Evolutionary conservation across 2,113 vertebrate genomes (phyloP), one percentile per base, ranked within the genome.

Genomic region (Butastur rufipennis): DNA sequence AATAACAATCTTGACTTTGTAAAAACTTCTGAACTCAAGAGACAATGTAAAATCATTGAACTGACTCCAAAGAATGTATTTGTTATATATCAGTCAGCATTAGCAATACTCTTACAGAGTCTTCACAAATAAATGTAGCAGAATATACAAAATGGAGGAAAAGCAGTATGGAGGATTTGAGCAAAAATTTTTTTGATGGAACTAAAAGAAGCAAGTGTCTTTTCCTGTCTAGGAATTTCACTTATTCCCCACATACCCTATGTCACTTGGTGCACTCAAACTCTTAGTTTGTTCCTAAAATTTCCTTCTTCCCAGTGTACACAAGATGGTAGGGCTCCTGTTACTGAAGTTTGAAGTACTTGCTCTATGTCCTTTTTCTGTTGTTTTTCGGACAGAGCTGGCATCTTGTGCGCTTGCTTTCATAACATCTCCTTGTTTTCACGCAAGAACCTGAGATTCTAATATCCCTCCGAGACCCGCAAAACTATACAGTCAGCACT

Each of bases 251-350:
- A 43, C 31, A 29, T 22, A 38, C 6, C 13, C 13, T 3, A 0
- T 40, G 22, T 80, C 38, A 27, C 11, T 29, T 36, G 32, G 6
- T 73, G 27, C 31, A 23, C 11, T 5, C n/a, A 67, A 19, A 45
- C 42, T 55, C 45, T 29, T 67, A 7, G 13, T 31, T 81, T 61
- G 17, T 65, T 88, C 43, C 23, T 25, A 61, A 27, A 88, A 27
- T 70, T 53, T 82, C 7, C 10, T 65, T 82, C 32, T 63, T 67
- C 52, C 17, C 36, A 21, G 9, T 14, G 25, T 9, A 61, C 12
- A 29, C 1, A 8, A 0, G 11, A 7, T 18, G 27, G 17, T 27
- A n/a, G 36, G 16, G 13, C 14, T 62, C 29, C 55, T 42, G 7
- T 26, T 47, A 11, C 31, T 29, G 26, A 74, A 25, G 5, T 70